Percentiles rank a stretch among this genome's conserved stretches.
These are phyloP conservation scores for Sebastes fasciatus DNA, from an alignment of 2,113 vertebrate species.

Conservation along the genomic window DNA sequence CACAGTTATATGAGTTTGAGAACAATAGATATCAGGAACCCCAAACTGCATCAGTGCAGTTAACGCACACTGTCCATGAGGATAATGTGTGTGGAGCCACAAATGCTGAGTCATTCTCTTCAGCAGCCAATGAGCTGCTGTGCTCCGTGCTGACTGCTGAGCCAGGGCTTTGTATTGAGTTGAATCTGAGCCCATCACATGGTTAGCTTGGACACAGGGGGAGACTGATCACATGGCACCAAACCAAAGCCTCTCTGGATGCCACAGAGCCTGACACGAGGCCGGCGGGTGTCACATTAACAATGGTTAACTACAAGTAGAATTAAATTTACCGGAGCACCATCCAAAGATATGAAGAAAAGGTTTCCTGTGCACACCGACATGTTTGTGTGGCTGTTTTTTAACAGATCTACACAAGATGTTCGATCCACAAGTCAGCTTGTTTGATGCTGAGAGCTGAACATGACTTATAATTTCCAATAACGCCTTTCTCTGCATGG, in stretches of 20 bases:
- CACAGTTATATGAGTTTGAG: neutral
- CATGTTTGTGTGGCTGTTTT: too few relatives aligned
- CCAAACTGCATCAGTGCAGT: constrained; percentile 4
- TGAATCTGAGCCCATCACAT: constrained; percentile 55
- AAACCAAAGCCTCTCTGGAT: constrained; percentile 10
- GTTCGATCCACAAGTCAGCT: neutral
- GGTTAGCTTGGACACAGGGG: constrained; percentile 5
- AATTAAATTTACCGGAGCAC: neutral
- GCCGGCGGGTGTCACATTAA: neutral
- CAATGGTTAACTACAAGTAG: neutral
- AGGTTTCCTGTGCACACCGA: neutral
- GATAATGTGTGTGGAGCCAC: constrained; percentile 23
- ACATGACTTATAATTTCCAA: neutral
- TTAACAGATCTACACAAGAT: neutral
- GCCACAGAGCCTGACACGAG: neutral
- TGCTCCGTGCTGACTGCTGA: constrained; percentile 58
- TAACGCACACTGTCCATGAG: constrained; percentile 32
- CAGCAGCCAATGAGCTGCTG: constrained; percentile 59
- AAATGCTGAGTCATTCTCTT: constrained; percentile 77
- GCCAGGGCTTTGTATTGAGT: constrained; percentile 34
- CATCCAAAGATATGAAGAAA: neutral
- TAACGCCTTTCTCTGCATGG: neutral
- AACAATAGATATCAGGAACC: neutral
- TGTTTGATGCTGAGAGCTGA: neutral
- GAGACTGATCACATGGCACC: constrained; percentile 13